Base-by-base conservation (phyloP, 2,888 invertebrate genomes). In the Dynastes maya region DNA sequence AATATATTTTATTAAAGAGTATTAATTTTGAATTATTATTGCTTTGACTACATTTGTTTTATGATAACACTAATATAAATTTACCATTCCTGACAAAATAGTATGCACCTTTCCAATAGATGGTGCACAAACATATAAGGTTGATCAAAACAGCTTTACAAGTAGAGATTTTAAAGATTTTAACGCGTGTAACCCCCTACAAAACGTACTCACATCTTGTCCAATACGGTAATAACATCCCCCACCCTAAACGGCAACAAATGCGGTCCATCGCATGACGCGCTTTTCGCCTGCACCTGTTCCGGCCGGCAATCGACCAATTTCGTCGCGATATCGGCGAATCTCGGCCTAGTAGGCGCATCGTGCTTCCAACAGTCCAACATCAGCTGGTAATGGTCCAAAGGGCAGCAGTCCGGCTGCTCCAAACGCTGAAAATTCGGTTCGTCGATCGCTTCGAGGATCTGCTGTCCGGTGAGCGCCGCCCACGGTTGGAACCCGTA, bases 401-500 rank as follows among this genome's bases (percentile, higher is more conserved):
- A 94, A 0, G 99, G 98, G 86, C 98, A 98, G 85, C 96, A 96
- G 84, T 98, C 98, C 0, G 98, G 98, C 83, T 95, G 94, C 86
- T 98, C 98, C 81, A 98, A 89, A 80, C 98, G 92, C 92, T 96
- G 95, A 87, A 92, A 96, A 87, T 96, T 95, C 40, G 98, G 98
- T 80, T 95, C 94, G 89, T 99, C 98, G 79, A 99, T 98, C 4
- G 98, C 96, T 88, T 97, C 97, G 4, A 99, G 89, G 82, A 99
- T 99, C 89, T 98, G 97, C 82, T 97, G 95, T 0, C 89, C 89
- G 0, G 97, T 97, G 74, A 97, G 91, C 0, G 97, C 98, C 0
- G 96, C 96, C 99, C 99, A 99, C 0, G 99, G 99, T 88, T 98
- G 98, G 87, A 97, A 97, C 0, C 99, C 99, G 86, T 98, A 99